Evolutionary conservation across 1,140 invertebrate species (phyloP), one percentile per base, ranked within the genome.

Genomic region (Latrodectus geometricus): DNA sequence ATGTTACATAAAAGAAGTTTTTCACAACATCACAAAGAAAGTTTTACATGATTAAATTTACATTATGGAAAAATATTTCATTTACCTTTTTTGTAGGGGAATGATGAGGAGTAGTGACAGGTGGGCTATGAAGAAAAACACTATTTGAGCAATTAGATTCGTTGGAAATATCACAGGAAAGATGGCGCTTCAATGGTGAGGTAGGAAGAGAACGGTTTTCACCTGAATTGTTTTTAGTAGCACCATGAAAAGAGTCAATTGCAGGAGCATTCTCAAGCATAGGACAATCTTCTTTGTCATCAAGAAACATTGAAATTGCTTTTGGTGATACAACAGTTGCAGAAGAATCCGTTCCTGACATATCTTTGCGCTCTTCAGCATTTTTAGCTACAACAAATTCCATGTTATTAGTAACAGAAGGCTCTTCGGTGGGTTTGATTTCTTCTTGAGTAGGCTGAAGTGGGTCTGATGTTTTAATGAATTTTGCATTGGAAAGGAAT

Each of bases 91-190:
- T 84, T 8, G 65, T 52, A 76, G 73, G 73, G 11, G 82, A 84
- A n/a, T 56, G 56, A 52, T 68, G 73, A n/a, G 76, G 5, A 50
- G 56, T n/a, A 69, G n/a, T 75, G 17, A 20, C 21, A 56, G 74
- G 74, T 21, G 83, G 75, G 65, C 74, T 77, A 66, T 69, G 72
- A n/a, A 69, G 66, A 56, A 70, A 15, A n/a, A 20, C 5, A 70
- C 52, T 77, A 35, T 23, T 86, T 70, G 83, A 77, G 75, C 83
- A 77, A 72, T 78, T 86, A 48, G 66, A 61, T 17, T 86, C 83
- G 15, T 77, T 86, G n/a, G 83, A 70, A 35, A 77, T 86, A 86
- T 86, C 83, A 86, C 83, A 86, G 83, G 83, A 77, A 14, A 52
- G 14, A 35, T 78, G 83, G 35, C 75, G 56, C 56, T 86, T 86